phyloP scores from a whole-genome alignment of 2,888 invertebrate genomes.

The Mimas tiliae region DNA sequence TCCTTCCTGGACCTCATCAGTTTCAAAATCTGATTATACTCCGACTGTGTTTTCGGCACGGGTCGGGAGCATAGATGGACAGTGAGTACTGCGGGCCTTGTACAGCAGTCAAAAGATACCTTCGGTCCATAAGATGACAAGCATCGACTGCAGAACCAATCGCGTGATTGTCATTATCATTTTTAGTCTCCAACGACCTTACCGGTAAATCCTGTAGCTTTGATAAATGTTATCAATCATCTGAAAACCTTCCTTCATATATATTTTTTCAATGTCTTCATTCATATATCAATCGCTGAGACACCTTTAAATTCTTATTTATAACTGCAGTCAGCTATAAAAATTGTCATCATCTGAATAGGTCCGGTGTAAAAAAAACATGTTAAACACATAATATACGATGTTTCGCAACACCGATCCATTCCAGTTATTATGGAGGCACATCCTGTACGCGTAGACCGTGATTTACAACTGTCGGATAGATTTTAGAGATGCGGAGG shows the following conservation, averaged over 20 bases:
- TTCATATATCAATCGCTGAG: background rate
- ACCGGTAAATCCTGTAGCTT: no score
- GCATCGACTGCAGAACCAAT: no score
- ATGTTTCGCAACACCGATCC: slow-evolving; percentile 21
- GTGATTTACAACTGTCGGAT: slow-evolving; percentile 55
- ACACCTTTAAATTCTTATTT: slow-evolving; percentile 12
- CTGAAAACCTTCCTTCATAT: background rate
- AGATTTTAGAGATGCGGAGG: slow-evolving; percentile 4
- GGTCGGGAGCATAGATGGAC: no score
- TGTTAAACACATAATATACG: slow-evolving; percentile 33
- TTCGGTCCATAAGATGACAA: no score
- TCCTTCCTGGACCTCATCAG: no score
- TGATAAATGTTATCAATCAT: background rate
- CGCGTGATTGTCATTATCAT: no score
- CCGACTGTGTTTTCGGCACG: no score
- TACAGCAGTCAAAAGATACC: no score
- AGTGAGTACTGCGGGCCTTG: no score
- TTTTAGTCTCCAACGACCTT: background rate
- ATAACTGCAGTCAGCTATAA: slow-evolving; percentile 30
- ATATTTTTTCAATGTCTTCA: slow-evolving; percentile 10
- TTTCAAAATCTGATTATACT: no score
- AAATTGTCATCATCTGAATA: slow-evolving; percentile 31
- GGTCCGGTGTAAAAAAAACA: slow-evolving; percentile 40
- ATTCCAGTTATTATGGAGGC: slow-evolving; percentile 38
- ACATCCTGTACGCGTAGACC: slow-evolving; percentile 63